Base-by-base conservation (phyloP, 2,113 vertebrate genomes). In the Zosterops japonicus region DNA sequence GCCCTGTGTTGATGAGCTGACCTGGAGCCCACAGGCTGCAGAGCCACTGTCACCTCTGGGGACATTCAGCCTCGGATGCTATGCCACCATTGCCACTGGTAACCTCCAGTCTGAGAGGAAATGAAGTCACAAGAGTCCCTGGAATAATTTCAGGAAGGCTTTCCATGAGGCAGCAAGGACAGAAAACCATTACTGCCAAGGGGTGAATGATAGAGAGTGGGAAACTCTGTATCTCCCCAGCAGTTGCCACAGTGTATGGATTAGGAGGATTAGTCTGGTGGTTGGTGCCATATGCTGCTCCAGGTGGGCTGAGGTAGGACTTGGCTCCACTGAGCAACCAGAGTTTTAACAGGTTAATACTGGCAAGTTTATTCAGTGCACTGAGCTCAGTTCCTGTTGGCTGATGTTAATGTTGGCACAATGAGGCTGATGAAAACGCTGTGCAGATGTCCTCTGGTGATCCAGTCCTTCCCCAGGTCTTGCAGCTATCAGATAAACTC, bases 371-470 rank as follows among this genome's bases (percentile, higher is more conserved):
- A 60, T 84, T 95, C 78, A 90, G 57, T 17, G 10, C 86, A 25
- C 92, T 97, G 95, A 97, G 86, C 92, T 97, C 96, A 95, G 93
- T 97, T 97, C 95, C 95, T 96, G 94, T 69, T 95, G 96, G 94
- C 90, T 94, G 89, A 93, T 93, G 93, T 96, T 96, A 89, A 72
- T 84, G 90, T 96, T 96, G 95, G 96, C 96, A 96, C 95, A 78
- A 92, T 61, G 61, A 79, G 88, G 90, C 86, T 82, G 95, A 92
- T 65, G 95, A 87, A 96, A 96, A 96, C 93, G 76, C 83, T 96
- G 88, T 96, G 83, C 94, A 96, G 96, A 96, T 95, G 94, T 96
- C 90, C 90, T 94, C 88, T 96, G 86, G 94, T 95, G 95, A 96
- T 95, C 93, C 93, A 93, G 90, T 92, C 83, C 94, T 92, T 95